Evolutionary conservation across 1,140 invertebrate species (phyloP), one percentile per base, ranked within the genome.

Genomic region (Lethrus apterus): DNA sequence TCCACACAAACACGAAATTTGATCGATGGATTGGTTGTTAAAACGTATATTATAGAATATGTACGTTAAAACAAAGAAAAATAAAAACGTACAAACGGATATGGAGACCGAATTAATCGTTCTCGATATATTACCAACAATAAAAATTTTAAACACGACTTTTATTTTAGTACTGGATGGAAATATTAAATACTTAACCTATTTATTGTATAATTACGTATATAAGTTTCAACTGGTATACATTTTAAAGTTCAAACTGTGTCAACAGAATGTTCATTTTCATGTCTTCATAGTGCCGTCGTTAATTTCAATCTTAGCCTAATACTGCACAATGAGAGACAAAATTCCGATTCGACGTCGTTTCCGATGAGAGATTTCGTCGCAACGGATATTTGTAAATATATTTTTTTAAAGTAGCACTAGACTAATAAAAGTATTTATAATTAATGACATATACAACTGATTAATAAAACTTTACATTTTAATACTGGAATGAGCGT

Each of bases 181-280:
- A 61, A 60, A 61, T 54, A 48, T 59, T 45, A 50, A 41, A 43
- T 29, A 45, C 46, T 55, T 51, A 48, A 50, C 43, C 55, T 63
- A 62, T 56, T 62, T 64, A 62, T 63, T 65, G 61, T 63, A 60
- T 59, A 57, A 50, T 65, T 64, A 64, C 63, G 63, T 65, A 65
- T 65, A 65, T 63, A 44, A 53, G 61, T 65, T 65, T 43, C 61
- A 58, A 51, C 35, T 64, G 42, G 62, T 64, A 64, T 64, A 64
- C 62, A 54, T 56, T 47, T 23, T 15, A 23, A 24, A 41, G 35
- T 56, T 48, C 45, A 26, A 26, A 26, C n/a, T 18, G 10, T 5
- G 3, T 3, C 15, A 10, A 13, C 18, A 11, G 33, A 17, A 11
- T 13, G 3, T 35, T 11, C n/a, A 35, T 36, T 19, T 29, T 1